Evolutionary conservation across 1,140 invertebrate species (phyloP), one percentile per base, ranked within the genome.

Genomic region (Hyles vespertilio): DNA sequence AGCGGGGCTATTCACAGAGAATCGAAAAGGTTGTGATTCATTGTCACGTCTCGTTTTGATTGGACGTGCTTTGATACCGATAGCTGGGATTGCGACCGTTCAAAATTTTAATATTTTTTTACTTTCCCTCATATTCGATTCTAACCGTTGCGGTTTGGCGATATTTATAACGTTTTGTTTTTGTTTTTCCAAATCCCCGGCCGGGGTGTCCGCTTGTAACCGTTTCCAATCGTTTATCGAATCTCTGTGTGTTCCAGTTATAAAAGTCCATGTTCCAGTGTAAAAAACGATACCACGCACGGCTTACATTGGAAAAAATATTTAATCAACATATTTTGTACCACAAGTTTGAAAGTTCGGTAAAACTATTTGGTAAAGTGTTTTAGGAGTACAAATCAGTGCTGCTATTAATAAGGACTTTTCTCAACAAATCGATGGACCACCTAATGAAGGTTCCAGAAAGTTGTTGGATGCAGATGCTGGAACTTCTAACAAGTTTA

Each of bases 31-130:
- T 79, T 79, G 74, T 79, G 76, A 84, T 84, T 84, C 81, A 80
- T 82, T 86, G 83, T 86, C 83, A 86, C 83, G 81, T 81, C 81
- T 74, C 81, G 81, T 74, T 87, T 84, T 82, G 80, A 88, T 86
- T 86, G 83, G 77, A 88, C 85, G 85, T 88, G 85, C 85, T 85
- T 81, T 85, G 85, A 83, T 84, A 86, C 70, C 77, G 85, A 86
- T 86, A 85, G 75, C 77, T 68, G 68, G 83, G 85, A 84, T 86
- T 80, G 75, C 70, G 72, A 75, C 72, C 72, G 81, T 71, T 84
- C 72, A 61, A 85, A 83, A 86, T 85, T 88, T 88, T 85, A 80
- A 85, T 86, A 83, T 84, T 76, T 84, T 84, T 81, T 85, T 76
- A 70, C 74, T 74, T 75, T 77, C 62, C 69, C 72, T 81, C 76